Base-by-base conservation (phyloP, 2,888 invertebrate genomes). In the Calephelis perditalis region DNA sequence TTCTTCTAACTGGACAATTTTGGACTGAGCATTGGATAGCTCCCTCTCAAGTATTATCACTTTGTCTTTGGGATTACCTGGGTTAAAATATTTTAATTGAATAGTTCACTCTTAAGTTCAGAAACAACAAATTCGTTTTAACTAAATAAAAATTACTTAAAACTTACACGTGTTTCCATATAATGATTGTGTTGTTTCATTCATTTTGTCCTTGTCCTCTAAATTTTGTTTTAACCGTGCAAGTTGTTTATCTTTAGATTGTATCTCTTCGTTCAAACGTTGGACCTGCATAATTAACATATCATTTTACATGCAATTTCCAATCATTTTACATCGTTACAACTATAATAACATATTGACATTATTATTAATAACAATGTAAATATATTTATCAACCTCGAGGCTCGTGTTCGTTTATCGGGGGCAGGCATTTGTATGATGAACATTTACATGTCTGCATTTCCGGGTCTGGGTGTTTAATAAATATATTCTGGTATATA, bases 221-320 rank as follows among this genome's bases (percentile, higher is more conserved):
- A 95, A 71, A 56, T 92, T 92, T 65, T 91, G 91, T 65, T 92
- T 93, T 58, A 94, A 74, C 36, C 92, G 89, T 56, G 82, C 77
- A 61, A 95, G 85, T 67, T 93, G 93, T 70, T 94, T 94, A 68
- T 95, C 94, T 60, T 93, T 92, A 2, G 91, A 87, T 1, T 91
- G 88, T 52, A 94, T 70, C 52, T 92, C 92, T 70, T 95, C 94
- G 69, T 92, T 91, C n/a, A 94, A 73, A 65, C 91, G 86, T 69
- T 92, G 91, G 43, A 94, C 88, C 82, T 94, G 87, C 26, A 26
- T 26, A 26, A 26, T 26, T 26, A 26, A 26, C 26, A 26, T 26
- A 26, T n/a, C n/a, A n/a, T n/a, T n/a, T n/a, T n/a, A n/a, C n/a
- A n/a, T n/a, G n/a, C n/a, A n/a, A n/a, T 26, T 26, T 26, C 4